These are phyloP conservation scores for Limosa lapponica DNA, from an alignment of 2,797 vertebrate genomes.

Conservation along the genomic window DNA sequence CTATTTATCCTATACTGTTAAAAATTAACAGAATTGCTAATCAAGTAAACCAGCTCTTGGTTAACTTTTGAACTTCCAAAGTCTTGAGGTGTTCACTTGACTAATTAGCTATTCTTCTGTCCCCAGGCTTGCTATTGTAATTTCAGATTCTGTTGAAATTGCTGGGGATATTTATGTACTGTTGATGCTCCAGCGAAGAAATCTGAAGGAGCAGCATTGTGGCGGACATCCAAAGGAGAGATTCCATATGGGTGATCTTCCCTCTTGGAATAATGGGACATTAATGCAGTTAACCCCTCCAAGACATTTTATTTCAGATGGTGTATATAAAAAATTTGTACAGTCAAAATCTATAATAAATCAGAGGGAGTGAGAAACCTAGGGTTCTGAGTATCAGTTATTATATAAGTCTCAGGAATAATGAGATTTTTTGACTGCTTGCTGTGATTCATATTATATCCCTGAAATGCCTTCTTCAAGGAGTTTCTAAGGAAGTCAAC, in stretches of 20 bases:
- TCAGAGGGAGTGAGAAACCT: neutral
- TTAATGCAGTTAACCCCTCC: neutral
- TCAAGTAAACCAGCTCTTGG: neutral
- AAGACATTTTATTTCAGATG: neutral
- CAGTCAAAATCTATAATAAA: neutral
- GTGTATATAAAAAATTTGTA: neutral
- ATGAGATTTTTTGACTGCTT: neutral
- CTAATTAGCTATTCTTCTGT: neutral
- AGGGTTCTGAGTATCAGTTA: neutral
- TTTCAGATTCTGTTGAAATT: neutral
- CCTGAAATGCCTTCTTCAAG: neutral
- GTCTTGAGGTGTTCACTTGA: neutral
- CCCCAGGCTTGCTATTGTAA: neutral
- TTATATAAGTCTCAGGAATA: neutral
- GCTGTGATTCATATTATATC: neutral
- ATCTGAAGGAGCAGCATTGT: neutral
- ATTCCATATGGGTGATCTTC: neutral
- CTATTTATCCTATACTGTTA: neutral
- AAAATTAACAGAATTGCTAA: neutral
- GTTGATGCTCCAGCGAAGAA: neutral
- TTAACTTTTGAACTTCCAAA: neutral
- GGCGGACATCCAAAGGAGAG: neutral
- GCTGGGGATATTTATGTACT: neutral
- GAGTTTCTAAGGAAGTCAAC: neutral
- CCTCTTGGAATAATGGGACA: neutral